Conservation (phyloP, 2,797 vertebrate genomes). For the Platyrinchus mystaceus region DNA sequence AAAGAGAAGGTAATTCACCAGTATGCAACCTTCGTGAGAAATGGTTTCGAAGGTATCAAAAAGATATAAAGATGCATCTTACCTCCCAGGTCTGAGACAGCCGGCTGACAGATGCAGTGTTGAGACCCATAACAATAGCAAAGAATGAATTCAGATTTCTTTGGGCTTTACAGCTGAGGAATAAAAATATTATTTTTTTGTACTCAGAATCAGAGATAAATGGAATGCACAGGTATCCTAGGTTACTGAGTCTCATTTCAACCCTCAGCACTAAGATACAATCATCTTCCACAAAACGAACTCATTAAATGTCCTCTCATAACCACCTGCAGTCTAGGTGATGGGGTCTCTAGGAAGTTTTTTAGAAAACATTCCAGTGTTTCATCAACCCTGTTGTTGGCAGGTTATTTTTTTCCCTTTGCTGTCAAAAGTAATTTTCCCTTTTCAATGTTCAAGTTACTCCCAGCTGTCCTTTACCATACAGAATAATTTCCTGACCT, state of each 20-base stretch:
- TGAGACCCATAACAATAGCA: conserved; percentile 96
- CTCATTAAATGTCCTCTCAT: conserved; percentile 56
- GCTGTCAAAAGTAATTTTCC: conserved; percentile 46
- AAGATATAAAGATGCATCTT: conserved; percentile 39
- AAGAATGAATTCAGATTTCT: conserved; percentile 96
- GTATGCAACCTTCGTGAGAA: background rate
- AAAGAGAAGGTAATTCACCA: background rate
- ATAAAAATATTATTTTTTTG: conserved; percentile 39
- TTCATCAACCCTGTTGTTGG: conserved; percentile 33
- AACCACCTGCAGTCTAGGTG: conserved; percentile 55
- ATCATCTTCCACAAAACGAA: conserved; percentile 46
- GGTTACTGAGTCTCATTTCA: conserved; percentile 29
- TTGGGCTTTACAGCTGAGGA: conserved; percentile 91
- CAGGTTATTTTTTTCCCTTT: conserved; percentile 6
- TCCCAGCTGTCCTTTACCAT: conserved; percentile 30
- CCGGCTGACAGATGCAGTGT: conserved; percentile 91
- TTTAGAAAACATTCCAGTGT: background rate
- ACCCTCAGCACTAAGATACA: conserved; percentile 18
- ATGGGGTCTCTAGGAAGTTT: conserved; percentile 45
- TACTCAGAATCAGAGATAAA: background rate
- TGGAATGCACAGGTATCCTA: background rate
- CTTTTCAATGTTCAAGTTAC: conserved; percentile 31
- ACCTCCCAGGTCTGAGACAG: conserved; percentile 98
- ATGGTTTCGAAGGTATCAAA: background rate
- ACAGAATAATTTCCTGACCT: conserved; percentile 23